Percentiles rank a stretch among this genome's conserved stretches.
Evolutionary conservation across 2,888 invertebrate species (phyloP).

Genomic region (Lasioglossum zephyrum): DNA sequence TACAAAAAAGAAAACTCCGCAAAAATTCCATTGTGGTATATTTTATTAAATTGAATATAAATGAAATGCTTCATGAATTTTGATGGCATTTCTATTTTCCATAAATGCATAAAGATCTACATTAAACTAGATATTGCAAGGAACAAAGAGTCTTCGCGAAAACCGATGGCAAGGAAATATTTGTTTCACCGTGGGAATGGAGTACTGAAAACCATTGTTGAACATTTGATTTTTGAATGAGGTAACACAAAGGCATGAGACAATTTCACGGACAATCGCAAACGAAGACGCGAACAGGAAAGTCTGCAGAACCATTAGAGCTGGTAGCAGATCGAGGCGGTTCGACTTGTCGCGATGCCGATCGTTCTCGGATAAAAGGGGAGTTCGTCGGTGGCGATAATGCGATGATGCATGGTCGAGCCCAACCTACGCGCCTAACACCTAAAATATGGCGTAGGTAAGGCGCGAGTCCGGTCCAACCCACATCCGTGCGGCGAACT

Average conservation of each 20-base stretch:
- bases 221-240: neutral
- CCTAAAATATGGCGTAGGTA: slow-evolving; percentile 77
- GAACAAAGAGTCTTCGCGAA: neutral
- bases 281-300: neutral
- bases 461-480: slow-evolving; percentile 76
- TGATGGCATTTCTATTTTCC: neutral
- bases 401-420: slow-evolving; percentile 65
- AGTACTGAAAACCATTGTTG: neutral
- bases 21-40: neutral
- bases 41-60: neutral
- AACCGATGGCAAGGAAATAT: neutral
- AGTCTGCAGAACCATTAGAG: neutral
- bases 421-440: slow-evolving; percentile 67
- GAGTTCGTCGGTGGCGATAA: slow-evolving; percentile 63
- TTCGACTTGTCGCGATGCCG: slow-evolving; percentile 2
- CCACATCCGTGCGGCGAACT: slow-evolving; percentile 73
- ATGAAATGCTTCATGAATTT: neutral
- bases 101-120: neutral
- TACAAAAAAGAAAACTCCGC: neutral
- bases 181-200: neutral
- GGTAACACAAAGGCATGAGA: too few species aligned
- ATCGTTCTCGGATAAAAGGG: slow-evolving; percentile 34
- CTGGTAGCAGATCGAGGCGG: neutral
- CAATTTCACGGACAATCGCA: neutral
- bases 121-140: neutral